These are phyloP conservation scores for Acipenser oxyrinchus DNA, from an alignment of 2,797 vertebrate genomes.

Conservation along the genomic window DNA sequence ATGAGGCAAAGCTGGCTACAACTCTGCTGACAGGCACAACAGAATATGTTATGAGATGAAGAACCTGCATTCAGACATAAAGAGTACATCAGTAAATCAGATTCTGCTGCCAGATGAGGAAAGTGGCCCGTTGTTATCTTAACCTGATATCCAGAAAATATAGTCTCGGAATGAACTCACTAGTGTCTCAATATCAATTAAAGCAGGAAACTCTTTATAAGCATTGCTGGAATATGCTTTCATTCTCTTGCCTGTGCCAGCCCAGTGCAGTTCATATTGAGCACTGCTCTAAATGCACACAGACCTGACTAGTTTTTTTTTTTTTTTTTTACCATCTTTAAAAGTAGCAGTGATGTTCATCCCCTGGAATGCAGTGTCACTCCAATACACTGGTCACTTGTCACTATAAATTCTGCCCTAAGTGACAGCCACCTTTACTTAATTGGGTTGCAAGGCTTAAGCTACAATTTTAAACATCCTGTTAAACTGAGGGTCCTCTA, in stretches of 20 bases:
- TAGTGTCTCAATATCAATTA: constrained; percentile 19
- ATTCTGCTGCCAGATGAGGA: background rate
- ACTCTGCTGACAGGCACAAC: too few species aligned
- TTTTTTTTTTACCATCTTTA: background rate
- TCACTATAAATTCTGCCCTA: constrained; percentile 18
- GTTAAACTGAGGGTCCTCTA: too few species aligned
- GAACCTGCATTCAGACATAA: background rate
- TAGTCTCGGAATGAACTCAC: constrained; percentile 7
- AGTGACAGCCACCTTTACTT: constrained; percentile 15
- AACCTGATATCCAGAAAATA: background rate
- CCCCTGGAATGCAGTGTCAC: constrained; percentile 19
- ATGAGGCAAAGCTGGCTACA: background rate
- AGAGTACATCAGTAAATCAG: background rate
- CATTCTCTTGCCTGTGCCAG: constrained; percentile 10
- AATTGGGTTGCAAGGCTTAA: constrained; percentile 11
- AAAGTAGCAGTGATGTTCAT: constrained; percentile 18
- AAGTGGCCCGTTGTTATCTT: background rate
- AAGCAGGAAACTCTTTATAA: constrained; percentile 17
- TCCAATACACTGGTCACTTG: constrained; percentile 16
- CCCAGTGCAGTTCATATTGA: constrained; percentile 14
- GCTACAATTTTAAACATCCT: constrained; percentile 16
- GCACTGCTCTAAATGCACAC: constrained; percentile 4
- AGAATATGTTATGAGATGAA: too few species aligned
- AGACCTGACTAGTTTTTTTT: background rate
- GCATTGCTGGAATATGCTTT: constrained; percentile 8